Evolutionary conservation across 2,797 vertebrate species (phyloP).

Genomic region (Pseudochirops cupreus): DNA sequence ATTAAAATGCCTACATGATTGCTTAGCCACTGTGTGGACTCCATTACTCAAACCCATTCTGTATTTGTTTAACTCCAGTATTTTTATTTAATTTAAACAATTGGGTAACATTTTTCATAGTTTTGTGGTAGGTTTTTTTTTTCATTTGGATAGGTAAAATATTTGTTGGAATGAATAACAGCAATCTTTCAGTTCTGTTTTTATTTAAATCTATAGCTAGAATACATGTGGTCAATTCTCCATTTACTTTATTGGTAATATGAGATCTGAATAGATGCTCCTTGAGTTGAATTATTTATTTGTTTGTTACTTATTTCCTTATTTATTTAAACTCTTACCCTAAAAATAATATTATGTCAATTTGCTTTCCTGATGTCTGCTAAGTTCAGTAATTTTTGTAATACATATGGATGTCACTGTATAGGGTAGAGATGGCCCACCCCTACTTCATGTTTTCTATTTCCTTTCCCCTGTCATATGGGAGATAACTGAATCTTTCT

Average conservation of each 20-base stretch:
- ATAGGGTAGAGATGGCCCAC: background rate
- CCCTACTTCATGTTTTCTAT: background rate
- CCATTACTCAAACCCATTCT: constrained; percentile 42
- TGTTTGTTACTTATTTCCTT: background rate
- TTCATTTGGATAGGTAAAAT: constrained; percentile 52
- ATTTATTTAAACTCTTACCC: background rate
- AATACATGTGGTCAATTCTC: constrained; percentile 20
- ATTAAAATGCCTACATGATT: constrained; percentile 37
- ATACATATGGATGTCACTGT: background rate
- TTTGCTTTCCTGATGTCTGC: constrained; percentile 6
- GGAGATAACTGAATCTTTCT: background rate
- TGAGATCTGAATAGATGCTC: constrained; percentile 18
- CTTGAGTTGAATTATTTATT: constrained; percentile 7
- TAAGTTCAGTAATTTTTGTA: background rate
- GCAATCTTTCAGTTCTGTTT: background rate
- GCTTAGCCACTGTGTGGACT: constrained; percentile 50
- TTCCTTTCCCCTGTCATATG: background rate
- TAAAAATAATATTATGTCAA: background rate
- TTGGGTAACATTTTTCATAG: constrained; percentile 42
- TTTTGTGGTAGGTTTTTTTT: background rate
- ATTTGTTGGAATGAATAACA: constrained; percentile 40
- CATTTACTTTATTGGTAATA: constrained; percentile 32
- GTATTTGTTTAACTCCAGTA: constrained; percentile 12
- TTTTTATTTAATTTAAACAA: constrained; percentile 33
- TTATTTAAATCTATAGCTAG: constrained; percentile 11